Evolutionary conservation across 2,888 invertebrate genomes (phyloP), one percentile per base, ranked within the genome.

Genomic region (Leistus spinibarbis): DNA sequence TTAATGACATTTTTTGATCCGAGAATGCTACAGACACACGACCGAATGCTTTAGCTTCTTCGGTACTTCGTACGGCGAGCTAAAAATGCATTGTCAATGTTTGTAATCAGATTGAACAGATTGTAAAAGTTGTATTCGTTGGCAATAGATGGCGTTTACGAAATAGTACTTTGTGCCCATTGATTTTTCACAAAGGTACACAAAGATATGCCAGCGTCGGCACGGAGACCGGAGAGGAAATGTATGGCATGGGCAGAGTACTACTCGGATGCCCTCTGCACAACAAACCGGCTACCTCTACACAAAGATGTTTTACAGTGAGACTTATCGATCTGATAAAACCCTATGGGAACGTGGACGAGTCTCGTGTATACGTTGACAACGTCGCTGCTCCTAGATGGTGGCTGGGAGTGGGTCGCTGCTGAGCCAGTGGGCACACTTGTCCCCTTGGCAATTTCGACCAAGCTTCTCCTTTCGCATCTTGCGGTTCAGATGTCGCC

Each of bases 241-340:
- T 40, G 40, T 40, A 40, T 40, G 13, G 40, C 40, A 40, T 40
- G 9, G 10, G 10, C 40, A 40, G 40, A 40, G 40, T 40, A 57
- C 56, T 22, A 22, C 24, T 24, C n/a, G 63, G 22, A 24, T 63
- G 63, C 63, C 63, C 63, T 63, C 57, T 57, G 57, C 63, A 63
- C 63, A 63, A 63, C 63, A 63, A 63, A 63, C 63, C 22, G 10
- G 22, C 20, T 22, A 63, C 64, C 64, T 64, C 7, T 19, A 4
- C 60, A 64, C 64, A 64, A 64, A 64, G 64, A 64, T 27, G 64
- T 64, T 64, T 64, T 64, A 64, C 64, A 64, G 24, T 64, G 64
- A 23, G 64, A 64, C 64, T 64, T 64, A 64, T 64, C 64, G 64
- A 64, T 64, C 64, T 64, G 64, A 64, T 64, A 64, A 23, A 60